Evolutionary conservation across 2,113 vertebrate species (phyloP).

Genomic region (Pygoscelis antarcticus): DNA sequence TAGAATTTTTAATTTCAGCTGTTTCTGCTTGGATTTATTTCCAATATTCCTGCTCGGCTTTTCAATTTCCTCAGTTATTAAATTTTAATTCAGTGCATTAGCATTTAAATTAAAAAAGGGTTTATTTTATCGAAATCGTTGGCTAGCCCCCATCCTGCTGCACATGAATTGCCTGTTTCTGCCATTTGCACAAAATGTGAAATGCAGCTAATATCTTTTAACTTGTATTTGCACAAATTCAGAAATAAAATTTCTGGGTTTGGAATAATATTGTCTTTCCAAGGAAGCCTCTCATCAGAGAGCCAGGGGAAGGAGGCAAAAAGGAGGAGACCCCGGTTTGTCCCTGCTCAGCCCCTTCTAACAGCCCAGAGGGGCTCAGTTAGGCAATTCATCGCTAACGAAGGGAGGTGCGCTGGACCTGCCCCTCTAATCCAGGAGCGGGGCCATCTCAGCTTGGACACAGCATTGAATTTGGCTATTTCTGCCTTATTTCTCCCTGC

Average conservation of each 20-base stretch:
- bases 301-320: neutral
- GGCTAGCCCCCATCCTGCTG: slow-evolving; percentile 78
- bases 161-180: slow-evolving; percentile 81
- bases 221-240: slow-evolving; percentile 83
- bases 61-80: slow-evolving; percentile 99
- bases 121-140: slow-evolving; percentile 87
- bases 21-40: slow-evolving; percentile 99
- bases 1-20: slow-evolving; percentile 99
- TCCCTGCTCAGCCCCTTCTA: neutral
- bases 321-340: neutral
- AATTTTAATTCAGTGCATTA: slow-evolving; percentile 99
- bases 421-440: accelerated
- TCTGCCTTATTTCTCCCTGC: neutral
- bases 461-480: neutral
- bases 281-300: slow-evolving; percentile 67
- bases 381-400: neutral
- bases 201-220: slow-evolving; percentile 80
- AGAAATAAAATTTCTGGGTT: slow-evolving; percentile 80
- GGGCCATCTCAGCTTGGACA: accelerated
- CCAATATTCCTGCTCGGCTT: slow-evolving; percentile 99
- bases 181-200: slow-evolving; percentile 80
- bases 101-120: slow-evolving; percentile 99
- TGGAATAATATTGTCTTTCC: slow-evolving; percentile 81
- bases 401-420: neutral
- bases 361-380: neutral